These are phyloP conservation scores for Lordiphosa collinella DNA, from an alignment of 1,140 invertebrate species.

Conservation along the genomic window DNA sequence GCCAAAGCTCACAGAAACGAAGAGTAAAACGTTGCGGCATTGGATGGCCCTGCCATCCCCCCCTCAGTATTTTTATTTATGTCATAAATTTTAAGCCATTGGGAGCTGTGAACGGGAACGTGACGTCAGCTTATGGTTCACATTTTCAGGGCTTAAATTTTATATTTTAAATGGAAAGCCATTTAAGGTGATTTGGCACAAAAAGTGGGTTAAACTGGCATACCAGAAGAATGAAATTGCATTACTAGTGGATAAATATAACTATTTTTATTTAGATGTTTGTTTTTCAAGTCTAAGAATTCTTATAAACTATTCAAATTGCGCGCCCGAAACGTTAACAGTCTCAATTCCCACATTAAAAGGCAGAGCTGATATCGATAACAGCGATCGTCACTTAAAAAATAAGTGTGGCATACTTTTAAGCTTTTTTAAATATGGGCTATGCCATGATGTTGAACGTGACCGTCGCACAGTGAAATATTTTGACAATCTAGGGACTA, in stretches of 20 bases:
- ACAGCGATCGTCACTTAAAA: neutral
- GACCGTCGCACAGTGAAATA: too few species aligned
- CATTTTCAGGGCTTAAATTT: constrained; percentile 49
- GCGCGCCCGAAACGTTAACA: too few species aligned
- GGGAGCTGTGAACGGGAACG: constrained; percentile 65
- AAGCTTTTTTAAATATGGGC: constrained; percentile 8
- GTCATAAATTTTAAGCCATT: constrained; percentile 77
- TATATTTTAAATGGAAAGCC: constrained; percentile 54
- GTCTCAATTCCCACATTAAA: too few species aligned
- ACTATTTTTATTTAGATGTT: neutral
- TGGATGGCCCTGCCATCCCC: constrained; percentile 1
- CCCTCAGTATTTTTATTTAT: constrained; percentile 68
- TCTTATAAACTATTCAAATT: too few species aligned
- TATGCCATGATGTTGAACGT: too few species aligned
- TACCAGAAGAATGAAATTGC: neutral
- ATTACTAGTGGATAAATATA: neutral
- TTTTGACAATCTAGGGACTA: too few species aligned
- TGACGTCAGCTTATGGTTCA: constrained; percentile 56
- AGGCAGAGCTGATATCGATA: neutral
- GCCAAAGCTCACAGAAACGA: constrained; percentile 3
- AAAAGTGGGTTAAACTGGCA: constrained; percentile 6
- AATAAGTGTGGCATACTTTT: constrained; percentile 37
- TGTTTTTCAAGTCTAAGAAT: too few species aligned
- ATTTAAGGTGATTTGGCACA: constrained; percentile 49
- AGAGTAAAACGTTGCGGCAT: constrained; percentile 6